A percentile compares a stretch with the other conserved stretches of the same genome.
Conservation (phyloP, 2,113 vertebrate species). For the Platysteira castanea region DNA sequence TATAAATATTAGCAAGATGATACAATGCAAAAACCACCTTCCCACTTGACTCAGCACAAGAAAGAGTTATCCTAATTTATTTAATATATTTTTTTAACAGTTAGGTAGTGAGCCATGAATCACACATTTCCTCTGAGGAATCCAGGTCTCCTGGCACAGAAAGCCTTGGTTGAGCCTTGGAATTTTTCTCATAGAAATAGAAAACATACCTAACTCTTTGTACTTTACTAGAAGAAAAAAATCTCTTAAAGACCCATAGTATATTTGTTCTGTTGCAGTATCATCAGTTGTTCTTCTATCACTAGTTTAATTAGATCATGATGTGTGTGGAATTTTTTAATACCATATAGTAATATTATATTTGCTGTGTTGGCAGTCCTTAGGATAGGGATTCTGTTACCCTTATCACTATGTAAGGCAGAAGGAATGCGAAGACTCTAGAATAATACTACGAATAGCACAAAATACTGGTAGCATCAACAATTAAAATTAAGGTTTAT, state of each 20-base stretch:
- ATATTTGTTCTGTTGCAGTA: not conserved
- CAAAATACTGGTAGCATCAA: not conserved
- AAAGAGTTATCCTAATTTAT: not conserved
- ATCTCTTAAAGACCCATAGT: not conserved
- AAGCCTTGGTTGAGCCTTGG: not conserved
- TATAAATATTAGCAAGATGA: not conserved
- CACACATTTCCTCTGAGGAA: not conserved
- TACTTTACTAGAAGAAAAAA: not conserved
- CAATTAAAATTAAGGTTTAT: not conserved
- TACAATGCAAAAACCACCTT: not conserved
- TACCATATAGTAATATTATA: not conserved
- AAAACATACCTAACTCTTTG: not conserved
- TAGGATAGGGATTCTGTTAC: not conserved
- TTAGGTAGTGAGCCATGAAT: not conserved
- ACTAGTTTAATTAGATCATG: not conserved
- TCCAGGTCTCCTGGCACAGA: not conserved
- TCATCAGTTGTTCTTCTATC: not conserved
- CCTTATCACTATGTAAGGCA: not conserved
- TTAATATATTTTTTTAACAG: not conserved
- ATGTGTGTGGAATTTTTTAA: slow-evolving; percentile 1
- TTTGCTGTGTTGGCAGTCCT: not conserved
- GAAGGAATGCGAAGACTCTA: not conserved
- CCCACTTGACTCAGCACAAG: not conserved
- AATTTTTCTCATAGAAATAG: not conserved
- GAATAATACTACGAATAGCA: not conserved